phyloP scores from a whole-genome alignment of 2,888 invertebrate species.

The Amaurobius ferox region DNA sequence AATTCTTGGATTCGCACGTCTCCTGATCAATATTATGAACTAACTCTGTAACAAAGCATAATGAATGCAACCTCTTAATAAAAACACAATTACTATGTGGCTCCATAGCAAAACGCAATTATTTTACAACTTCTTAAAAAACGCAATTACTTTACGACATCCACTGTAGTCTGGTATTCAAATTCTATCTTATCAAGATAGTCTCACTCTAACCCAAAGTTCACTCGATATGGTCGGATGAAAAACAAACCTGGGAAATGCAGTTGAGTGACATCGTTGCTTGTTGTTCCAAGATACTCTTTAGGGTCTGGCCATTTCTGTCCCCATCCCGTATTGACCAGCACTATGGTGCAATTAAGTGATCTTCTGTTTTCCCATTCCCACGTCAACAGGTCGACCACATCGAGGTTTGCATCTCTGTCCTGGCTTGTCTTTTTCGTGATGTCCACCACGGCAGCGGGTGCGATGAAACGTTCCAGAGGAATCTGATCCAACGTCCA shows the following conservation, averaged over 20 bases:
- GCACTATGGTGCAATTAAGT: slow-evolving; percentile 78
- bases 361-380: slow-evolving; percentile 78
- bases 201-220: too few species aligned
- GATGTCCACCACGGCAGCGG: slow-evolving; percentile 61
- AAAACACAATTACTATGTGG: too few species aligned
- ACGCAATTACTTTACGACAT: too few species aligned
- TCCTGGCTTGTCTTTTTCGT: slow-evolving; percentile 23
- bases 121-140: too few species aligned
- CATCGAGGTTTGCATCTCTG: slow-evolving; percentile 49
- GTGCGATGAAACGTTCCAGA: slow-evolving; percentile 17
- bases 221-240: too few species aligned
- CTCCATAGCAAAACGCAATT: too few species aligned
- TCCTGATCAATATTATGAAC: too few species aligned
- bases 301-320: slow-evolving; percentile 75
- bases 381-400: slow-evolving; percentile 76
- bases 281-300: slow-evolving; percentile 72
- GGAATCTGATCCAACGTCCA: slow-evolving; percentile 37
- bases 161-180: too few species aligned
- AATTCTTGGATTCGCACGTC: too few species aligned
- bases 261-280: slow-evolving; percentile 45
- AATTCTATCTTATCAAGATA: too few species aligned
- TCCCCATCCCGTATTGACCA: slow-evolving; percentile 79
- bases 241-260: slow-evolving; percentile 78
- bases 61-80: too few species aligned
- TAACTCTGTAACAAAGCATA: too few species aligned